A percentile compares a stretch with the other conserved stretches of the same genome.
Conservation (phyloP, 2,113 vertebrate genomes). For the Heteronetta atricapilla region DNA sequence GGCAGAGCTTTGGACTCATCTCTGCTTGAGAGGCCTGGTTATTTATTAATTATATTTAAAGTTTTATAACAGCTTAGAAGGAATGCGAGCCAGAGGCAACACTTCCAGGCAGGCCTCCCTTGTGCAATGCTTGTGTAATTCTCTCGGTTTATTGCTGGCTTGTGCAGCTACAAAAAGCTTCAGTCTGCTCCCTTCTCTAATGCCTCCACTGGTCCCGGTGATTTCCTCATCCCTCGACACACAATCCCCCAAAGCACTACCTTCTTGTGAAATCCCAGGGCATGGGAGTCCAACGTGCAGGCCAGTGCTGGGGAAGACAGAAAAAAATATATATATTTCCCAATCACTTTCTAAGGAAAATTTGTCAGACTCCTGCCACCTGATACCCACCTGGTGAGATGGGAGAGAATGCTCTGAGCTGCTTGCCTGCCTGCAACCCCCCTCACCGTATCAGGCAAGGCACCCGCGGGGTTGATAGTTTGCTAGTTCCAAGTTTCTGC, state of each 20-base stretch:
- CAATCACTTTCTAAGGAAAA: background rate
- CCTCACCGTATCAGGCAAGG: background rate
- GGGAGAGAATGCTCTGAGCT: background rate
- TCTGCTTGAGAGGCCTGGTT: conserved; percentile 57
- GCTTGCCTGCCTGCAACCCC: background rate
- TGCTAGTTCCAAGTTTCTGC: background rate
- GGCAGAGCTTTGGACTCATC: conserved; percentile 58
- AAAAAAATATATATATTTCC: background rate
- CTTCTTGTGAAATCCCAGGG: background rate
- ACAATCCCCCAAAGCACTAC: background rate
- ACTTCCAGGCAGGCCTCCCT: conserved; percentile 47
- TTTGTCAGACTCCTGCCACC: background rate
- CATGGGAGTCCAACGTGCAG: background rate
- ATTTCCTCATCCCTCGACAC: background rate
- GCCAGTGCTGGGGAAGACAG: background rate
- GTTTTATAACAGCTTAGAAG: conserved; percentile 70
- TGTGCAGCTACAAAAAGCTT: background rate
- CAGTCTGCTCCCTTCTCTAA: background rate
- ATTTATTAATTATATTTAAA: conserved; percentile 77
- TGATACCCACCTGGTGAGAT: background rate
- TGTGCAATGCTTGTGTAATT: conserved; percentile 53
- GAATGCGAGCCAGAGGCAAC: conserved; percentile 58
- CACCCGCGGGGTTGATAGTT: background rate
- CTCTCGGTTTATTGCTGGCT: background rate
- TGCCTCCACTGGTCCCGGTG: background rate